Percentiles rank a stretch among this genome's conserved stretches.
Evolutionary conservation across 1,140 invertebrate genomes (phyloP).

Genomic region (Campodea augens): DNA sequence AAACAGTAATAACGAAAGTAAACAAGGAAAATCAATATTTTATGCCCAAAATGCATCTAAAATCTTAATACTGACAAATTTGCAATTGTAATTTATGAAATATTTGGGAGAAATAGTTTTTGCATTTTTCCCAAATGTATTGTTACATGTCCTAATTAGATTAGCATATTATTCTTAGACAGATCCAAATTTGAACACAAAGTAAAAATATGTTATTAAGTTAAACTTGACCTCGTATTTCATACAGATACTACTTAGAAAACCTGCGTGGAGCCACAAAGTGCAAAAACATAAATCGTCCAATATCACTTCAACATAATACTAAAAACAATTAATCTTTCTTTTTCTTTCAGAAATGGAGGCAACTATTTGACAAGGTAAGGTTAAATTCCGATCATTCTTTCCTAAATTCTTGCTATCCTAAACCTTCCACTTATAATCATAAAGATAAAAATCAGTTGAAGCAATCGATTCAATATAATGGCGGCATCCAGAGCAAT

Average conservation of each 20-base stretch:
- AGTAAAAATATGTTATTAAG: not conserved
- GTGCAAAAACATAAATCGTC: not conserved
- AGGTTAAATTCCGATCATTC: too few species aligned
- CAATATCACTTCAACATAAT: not conserved
- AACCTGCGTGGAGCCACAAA: not conserved
- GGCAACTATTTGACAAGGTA: constrained; percentile 65
- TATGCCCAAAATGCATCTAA: too few species aligned
- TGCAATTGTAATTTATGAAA: too few species aligned
- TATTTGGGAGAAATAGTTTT: too few species aligned
- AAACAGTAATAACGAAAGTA: too few species aligned
- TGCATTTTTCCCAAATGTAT: too few species aligned
- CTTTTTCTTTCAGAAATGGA: constrained; percentile 55
- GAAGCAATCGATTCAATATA: not conserved
- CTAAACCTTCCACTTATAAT: not conserved
- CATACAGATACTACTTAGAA: not conserved
- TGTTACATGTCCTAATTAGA: too few species aligned
- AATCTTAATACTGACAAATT: too few species aligned
- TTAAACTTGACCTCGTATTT: not conserved
- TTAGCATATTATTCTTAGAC: too few species aligned
- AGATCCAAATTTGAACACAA: too few species aligned
- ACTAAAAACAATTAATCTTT: constrained; percentile 8
- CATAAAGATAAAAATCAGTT: not conserved
- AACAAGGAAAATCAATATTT: too few species aligned
- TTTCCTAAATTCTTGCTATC: constrained; percentile 8
- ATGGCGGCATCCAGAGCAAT: not conserved